These are phyloP conservation scores for Anomalospiza imberbis DNA, from an alignment of 2,797 vertebrate species.

Conservation along the genomic window DNA sequence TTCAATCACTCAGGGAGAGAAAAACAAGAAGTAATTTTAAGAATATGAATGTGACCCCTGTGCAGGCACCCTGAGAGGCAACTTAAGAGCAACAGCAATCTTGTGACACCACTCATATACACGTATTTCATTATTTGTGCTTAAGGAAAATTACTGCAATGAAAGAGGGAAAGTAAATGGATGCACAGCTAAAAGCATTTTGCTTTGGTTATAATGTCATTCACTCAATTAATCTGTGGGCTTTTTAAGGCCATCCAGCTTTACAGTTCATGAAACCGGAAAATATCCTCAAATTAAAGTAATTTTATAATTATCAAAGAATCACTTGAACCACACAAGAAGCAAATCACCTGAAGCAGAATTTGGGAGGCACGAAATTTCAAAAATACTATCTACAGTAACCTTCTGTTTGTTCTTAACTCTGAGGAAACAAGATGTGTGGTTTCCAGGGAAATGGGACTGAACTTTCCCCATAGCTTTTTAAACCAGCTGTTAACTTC, in stretches of 20 bases:
- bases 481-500: not conserved
- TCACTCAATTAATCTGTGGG: not conserved
- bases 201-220: not conserved
- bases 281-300: not conserved
- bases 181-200: not conserved
- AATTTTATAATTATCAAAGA: not conserved
- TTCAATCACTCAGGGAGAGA: not conserved
- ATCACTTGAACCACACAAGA: not conserved
- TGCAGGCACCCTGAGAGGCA: not conserved
- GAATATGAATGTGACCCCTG: not conserved
- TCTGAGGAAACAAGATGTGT: not conserved
- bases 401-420: not conserved
- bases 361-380: not conserved
- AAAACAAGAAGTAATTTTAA: not conserved
- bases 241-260: not conserved
- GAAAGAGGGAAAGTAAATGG: not conserved
- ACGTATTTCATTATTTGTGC: not conserved
- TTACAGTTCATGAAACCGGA: not conserved
- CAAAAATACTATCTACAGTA: not conserved
- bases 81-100: not conserved
- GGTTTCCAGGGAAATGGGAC: not conserved
- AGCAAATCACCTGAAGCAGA: not conserved
- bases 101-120: not conserved
- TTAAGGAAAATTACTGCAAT: not conserved
- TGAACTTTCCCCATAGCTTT: not conserved